Evolutionary conservation across 2,113 vertebrate species (phyloP).

Genomic region (Pimephales promelas): DNA sequence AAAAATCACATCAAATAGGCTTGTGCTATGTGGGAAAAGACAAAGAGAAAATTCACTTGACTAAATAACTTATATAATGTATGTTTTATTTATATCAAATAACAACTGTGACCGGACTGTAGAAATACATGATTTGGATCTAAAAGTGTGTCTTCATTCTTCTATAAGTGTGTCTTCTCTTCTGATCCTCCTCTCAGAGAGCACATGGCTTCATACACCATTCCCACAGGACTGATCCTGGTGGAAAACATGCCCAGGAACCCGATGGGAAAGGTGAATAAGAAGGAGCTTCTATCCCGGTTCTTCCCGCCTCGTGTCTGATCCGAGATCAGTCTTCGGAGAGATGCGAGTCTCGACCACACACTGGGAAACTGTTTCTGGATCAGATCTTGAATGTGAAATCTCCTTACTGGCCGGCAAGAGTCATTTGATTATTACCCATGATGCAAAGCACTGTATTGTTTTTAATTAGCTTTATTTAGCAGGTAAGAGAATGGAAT

Average conservation of each 20-base stretch:
- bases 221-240: constrained; percentile 86
- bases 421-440: neutral
- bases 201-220: constrained; percentile 80
- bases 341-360: neutral
- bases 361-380: neutral
- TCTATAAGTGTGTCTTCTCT: constrained; percentile 40
- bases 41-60: too few species aligned
- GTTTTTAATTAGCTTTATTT: neutral
- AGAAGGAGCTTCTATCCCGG: constrained; percentile 84
- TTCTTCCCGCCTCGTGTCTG: constrained; percentile 71
- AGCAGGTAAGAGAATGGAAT: neutral
- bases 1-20: too few species aligned
- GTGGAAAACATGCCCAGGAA: constrained; percentile 91
- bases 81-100: too few species aligned
- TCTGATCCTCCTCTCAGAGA: constrained; percentile 73
- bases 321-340: neutral
- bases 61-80: too few species aligned
- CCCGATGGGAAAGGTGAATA: constrained; percentile 97
- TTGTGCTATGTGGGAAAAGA: too few species aligned
- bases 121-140: neutral
- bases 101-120: neutral
- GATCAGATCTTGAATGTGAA: constrained; percentile 18
- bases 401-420: neutral
- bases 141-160: neutral
- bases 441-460: neutral